Evolutionary conservation across 92 coral and sea anemone genomes (phyloP), one percentile per base, ranked within the genome.

Genomic region (Montipora capitata): DNA sequence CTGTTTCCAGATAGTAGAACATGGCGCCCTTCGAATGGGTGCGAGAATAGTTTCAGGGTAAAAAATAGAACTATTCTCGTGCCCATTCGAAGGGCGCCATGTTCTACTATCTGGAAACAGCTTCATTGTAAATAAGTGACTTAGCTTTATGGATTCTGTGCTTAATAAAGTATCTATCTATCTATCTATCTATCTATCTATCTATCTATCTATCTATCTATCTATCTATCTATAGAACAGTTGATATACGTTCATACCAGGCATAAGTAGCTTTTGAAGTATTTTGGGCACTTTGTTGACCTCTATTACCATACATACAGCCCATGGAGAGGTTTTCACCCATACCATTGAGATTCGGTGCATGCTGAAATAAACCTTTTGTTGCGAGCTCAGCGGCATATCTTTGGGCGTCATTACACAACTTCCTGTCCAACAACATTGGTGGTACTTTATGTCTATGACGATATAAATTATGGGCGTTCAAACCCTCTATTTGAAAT

Each of bases 311-410:
- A 0, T 65, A 12, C 20, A 35, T 57, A 41, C 96, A 94, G 14
- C 91, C 96, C 94, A 82, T 70, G 17, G 78, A 70, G 5, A 96
- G 94, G 58, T 96, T 96, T 67, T 96, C 98, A 16, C 98, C 98
- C 0, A 57, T 16, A 17, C 95, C 68, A 15, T 48, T 48, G 10
- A 48, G 52, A 48, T 48, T 48, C 7, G 78, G 6, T 1, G 98
- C 86, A 69, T 96, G 98, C 67, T 62, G 51, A 42, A 96, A 13
- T 10, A 3, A 17, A 7, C 94, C 94, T 64, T 3, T 14, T 0
- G 20, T 27, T 11, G 95, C 92, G 20, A 96, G 56, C 40, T 41
- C 92, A 79, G 64, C 71, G 15, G 99, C 99, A n/a, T 86, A 96
- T 3, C 71, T 88, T 9, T 74, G 43, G 7, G 99, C 99, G 12